These are phyloP conservation scores for Monopterus albus DNA, from an alignment of 2,113 vertebrate species.

Conservation along the genomic window DNA sequence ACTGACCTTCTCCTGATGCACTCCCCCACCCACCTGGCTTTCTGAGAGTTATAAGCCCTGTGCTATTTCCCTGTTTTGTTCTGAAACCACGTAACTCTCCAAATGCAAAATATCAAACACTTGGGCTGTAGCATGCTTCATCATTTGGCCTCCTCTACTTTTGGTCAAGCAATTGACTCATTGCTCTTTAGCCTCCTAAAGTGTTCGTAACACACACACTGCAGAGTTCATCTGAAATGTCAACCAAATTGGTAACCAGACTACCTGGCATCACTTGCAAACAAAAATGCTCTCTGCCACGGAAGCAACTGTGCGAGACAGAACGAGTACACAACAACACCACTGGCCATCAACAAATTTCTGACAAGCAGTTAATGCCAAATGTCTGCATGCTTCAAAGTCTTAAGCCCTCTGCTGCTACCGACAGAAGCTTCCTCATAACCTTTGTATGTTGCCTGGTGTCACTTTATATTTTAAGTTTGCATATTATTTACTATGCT, in stretches of 20 bases:
- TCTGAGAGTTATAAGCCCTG: constrained; percentile 1
- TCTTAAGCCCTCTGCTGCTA: constrained; percentile 26
- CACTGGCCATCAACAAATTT: constrained; percentile 35
- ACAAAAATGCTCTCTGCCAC: constrained; percentile 4
- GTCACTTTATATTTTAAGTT: constrained; percentile 26
- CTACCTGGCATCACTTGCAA: constrained; percentile 30
- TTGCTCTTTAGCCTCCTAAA: constrained; percentile 49
- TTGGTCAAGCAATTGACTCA: constrained; percentile 57
- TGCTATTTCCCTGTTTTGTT: constrained; percentile 16
- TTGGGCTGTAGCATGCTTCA: constrained; percentile 5
- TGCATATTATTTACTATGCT: constrained; percentile 31
- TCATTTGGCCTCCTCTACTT: constrained; percentile 39
- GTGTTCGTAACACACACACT: constrained; percentile 31
- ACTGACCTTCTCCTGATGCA: not conserved
- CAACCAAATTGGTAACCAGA: constrained; percentile 64
- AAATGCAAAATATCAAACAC: constrained; percentile 60
- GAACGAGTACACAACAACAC: constrained; percentile 12
- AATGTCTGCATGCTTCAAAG: constrained; percentile 18
- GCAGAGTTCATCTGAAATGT: constrained; percentile 59
- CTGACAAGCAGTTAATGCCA: constrained; percentile 48
- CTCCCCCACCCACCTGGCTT: not conserved
- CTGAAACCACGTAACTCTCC: constrained; percentile 27
- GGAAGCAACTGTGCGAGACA: constrained; percentile 17
- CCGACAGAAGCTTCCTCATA: constrained; percentile 6
- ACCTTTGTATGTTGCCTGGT: constrained; percentile 3